Evolutionary conservation across 2,888 invertebrate species (phyloP), one percentile per base, ranked within the genome.

Genomic region (Limnephilus auricula): DNA sequence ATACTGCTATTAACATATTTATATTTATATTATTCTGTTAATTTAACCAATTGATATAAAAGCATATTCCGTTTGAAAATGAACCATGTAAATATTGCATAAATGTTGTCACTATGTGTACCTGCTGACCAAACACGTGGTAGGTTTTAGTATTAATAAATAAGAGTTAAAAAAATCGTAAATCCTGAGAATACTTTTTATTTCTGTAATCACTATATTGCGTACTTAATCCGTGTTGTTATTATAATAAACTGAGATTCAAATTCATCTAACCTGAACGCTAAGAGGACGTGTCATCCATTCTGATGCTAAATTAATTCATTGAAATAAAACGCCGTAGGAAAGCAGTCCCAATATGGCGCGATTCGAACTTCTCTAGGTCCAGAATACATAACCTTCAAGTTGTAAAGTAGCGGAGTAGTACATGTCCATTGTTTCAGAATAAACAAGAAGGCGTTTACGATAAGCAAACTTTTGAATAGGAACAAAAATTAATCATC

Each of bases 281-380:
- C 65, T 31, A 65, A 87, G 87, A 5, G 4, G 31, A 30, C 31
- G 87, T 87, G 87, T 87, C 50, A 87, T 78, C 87, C 34, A 32
- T 87, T 87, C 65, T 10, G 18, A 31, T 87, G 30, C 87, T 65
- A 65, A 87, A 78, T 87, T 87, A 87, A 87, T 78, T 87, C 78
- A 65, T 87, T 25, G 87, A 87, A 86, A 87, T 87, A 87, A 78
- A 78, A 79, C 40, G 25, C 40, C 40, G 13, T 5, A 34, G n/a
- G 6, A 79, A 79, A 34, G 34, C 78, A 88, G 40, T 79, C 37
- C 79, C 79, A 89, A 50, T 18, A 89, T 40, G 79, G 40, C n/a
- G 89, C 79, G 50, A 18, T 10, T 65, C 32, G 34, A 89, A 89
- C n/a, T 82, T 82, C 45, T n/a, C 82, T 18, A 89, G 82, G 50